Evolutionary conservation across 2,113 vertebrate genomes (phyloP).

Genomic region (Cyrtonyx montezumae): DNA sequence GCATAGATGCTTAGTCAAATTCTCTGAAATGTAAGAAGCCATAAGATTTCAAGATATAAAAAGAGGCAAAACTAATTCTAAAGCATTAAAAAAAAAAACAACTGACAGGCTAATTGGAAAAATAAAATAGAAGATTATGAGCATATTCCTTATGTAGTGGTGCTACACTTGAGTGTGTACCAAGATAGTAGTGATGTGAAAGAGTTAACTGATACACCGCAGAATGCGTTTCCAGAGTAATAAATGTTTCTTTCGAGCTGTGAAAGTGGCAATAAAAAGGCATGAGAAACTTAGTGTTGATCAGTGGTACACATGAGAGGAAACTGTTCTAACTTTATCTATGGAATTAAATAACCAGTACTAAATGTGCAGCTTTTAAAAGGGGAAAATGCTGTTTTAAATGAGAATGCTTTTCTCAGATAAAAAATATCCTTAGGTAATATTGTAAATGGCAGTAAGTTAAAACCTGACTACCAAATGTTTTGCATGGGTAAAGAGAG

Average conservation of each 20-base stretch:
- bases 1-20: background rate
- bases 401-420: constrained; percentile 41
- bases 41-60: background rate
- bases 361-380: background rate
- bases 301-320: constrained; percentile 32
- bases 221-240: too few relatives aligned
- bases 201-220: too few relatives aligned
- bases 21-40: background rate
- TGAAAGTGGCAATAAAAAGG: too few relatives aligned
- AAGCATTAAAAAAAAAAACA: background rate
- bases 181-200: too few relatives aligned
- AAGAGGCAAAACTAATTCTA: background rate
- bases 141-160: too few relatives aligned
- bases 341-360: constrained; percentile 20
- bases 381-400: background rate
- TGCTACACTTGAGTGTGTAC: too few relatives aligned
- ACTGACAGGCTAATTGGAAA: too few relatives aligned
- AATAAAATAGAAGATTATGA: too few relatives aligned
- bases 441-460: constrained; percentile 60
- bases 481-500: constrained; percentile 19
- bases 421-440: constrained; percentile 65
- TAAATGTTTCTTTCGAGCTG: too few relatives aligned
- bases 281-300: constrained; percentile 26
- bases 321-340: constrained; percentile 30
- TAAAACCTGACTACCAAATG: constrained; percentile 42